Evolutionary conservation across 2,113 vertebrate genomes (phyloP).

Genomic region (Casuarius casuarius): DNA sequence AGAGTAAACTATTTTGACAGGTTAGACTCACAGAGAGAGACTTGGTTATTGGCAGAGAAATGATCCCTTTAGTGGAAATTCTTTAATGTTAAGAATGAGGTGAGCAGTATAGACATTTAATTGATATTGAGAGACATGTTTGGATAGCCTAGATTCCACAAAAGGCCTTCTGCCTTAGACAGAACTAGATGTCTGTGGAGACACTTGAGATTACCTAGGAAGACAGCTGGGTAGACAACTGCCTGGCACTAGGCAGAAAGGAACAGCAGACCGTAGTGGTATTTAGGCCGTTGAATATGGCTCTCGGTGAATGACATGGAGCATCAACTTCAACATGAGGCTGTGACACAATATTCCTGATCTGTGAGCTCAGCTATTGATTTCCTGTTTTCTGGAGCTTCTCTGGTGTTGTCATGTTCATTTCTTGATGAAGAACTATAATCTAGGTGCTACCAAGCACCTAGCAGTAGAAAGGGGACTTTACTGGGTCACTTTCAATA

Average conservation of each 20-base stretch:
- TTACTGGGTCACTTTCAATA: not conserved
- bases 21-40: fast-evolving
- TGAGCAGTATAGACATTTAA: not conserved
- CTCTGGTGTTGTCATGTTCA: not conserved
- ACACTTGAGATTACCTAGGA: not conserved
- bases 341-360: not conserved
- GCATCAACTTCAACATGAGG: not conserved
- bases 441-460: not conserved
- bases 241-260: too few species aligned
- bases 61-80: not conserved
- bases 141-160: not conserved
- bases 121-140: not conserved
- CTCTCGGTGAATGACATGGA: not conserved
- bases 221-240: not conserved
- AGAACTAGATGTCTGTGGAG: not conserved
- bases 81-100: not conserved
- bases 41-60: not conserved
- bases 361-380: not conserved
- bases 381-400: not conserved
- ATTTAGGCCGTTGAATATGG: not conserved
- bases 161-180: not conserved
- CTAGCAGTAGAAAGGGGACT: not conserved
- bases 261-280: not conserved
- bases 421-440: not conserved
- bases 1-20: not conserved